Conservation (phyloP, 2,113 vertebrate species). For the Callipepla californica region DNA sequence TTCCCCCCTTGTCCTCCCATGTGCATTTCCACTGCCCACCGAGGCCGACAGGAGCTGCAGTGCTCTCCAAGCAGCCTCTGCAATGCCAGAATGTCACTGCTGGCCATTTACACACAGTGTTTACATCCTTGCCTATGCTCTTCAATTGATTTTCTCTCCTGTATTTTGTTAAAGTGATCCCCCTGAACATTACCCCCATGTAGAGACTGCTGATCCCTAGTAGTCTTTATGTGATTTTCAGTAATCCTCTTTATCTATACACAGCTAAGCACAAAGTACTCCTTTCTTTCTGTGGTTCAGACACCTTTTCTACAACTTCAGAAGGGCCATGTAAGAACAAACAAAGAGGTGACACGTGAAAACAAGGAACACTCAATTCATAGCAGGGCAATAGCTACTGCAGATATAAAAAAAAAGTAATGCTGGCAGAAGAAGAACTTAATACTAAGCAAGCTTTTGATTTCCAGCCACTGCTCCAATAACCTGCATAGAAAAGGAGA, state of each 20-base stretch:
- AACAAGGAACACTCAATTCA: not conserved
- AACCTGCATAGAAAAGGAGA: not conserved
- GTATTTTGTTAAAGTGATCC: not conserved
- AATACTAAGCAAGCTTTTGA: not conserved
- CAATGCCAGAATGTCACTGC: not conserved
- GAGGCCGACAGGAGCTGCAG: not conserved
- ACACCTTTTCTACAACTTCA: not conserved
- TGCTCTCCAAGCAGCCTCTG: not conserved
- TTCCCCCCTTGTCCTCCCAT: not conserved
- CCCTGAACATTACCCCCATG: not conserved
- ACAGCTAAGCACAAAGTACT: not conserved
- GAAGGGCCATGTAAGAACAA: not conserved
- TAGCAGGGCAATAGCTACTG: not conserved
- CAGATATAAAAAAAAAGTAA: not conserved
- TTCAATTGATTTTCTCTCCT: not conserved
- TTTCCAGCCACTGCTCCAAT: not conserved
- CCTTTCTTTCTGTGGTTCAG: not conserved
- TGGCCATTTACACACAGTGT: not conserved
- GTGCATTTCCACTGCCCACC: fast-evolving
- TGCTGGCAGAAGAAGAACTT: not conserved
- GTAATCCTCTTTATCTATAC: not conserved
- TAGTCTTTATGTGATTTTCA: too few species aligned
- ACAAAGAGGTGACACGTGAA: not conserved
- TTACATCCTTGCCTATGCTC: not conserved
- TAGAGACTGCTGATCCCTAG: not conserved